Percentiles rank a stretch among this genome's conserved stretches.
Conservation (phyloP, 2,888 invertebrate genomes). For the Meloe dianella region DNA sequence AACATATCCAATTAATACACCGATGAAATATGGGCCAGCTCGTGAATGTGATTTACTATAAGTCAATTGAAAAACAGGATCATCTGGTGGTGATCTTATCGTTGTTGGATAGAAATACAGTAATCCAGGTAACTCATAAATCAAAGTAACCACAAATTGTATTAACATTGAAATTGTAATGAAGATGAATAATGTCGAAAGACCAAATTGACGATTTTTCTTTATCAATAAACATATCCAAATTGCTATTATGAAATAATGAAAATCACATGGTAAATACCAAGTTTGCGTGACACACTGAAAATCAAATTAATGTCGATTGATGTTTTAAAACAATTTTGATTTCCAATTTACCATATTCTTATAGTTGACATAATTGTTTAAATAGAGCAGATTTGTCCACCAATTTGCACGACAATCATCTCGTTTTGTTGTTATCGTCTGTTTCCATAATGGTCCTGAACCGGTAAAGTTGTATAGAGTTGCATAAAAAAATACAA, state of each 20-base stretch:
- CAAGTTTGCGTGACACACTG: constrained; percentile 73
- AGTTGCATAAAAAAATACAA: constrained; percentile 65
- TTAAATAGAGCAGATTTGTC: constrained; percentile 67
- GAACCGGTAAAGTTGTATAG: constrained; percentile 64
- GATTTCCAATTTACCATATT: constrained; percentile 60
- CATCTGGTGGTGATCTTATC: constrained; percentile 61
- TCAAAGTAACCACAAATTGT: constrained; percentile 64
- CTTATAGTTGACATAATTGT: constrained; percentile 65
- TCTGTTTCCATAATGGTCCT: constrained; percentile 67
- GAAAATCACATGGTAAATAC: constrained; percentile 76
- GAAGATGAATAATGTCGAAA: constrained; percentile 54
- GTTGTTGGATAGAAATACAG: constrained; percentile 66
- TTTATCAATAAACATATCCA: constrained; percentile 61
- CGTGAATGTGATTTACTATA: constrained; percentile 69
- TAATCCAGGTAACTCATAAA: constrained; percentile 61
- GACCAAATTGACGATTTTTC: constrained; percentile 56
- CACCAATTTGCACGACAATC: constrained; percentile 69
- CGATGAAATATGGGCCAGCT: constrained; percentile 65
- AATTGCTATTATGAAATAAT: constrained; percentile 68
- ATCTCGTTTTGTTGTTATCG: constrained; percentile 60
- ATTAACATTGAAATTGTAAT: constrained; percentile 59
- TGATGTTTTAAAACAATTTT: background rate
- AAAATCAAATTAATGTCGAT: constrained; percentile 14
- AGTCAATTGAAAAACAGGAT: constrained; percentile 62
- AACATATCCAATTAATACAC: constrained; percentile 64